Percentiles rank a stretch among this genome's conserved stretches.
Evolutionary conservation across 1,140 invertebrate genomes (phyloP).

Genomic region (Drosophila sproati): DNA sequence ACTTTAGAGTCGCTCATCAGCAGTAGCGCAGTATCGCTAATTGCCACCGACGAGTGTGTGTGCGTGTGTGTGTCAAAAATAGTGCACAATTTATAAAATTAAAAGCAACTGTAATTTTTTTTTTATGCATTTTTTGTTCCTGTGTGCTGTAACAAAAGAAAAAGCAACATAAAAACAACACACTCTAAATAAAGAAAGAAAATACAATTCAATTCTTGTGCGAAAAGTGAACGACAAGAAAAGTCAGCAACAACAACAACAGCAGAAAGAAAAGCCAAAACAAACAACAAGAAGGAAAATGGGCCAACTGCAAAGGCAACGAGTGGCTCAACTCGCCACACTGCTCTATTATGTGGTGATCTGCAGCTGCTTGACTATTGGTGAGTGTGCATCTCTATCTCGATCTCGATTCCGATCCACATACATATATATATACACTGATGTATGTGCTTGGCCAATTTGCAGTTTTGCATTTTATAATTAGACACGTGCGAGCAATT

Average conservation of each 20-base stretch:
- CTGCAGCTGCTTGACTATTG: slow-evolving; percentile 74
- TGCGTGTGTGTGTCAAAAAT: slow-evolving; percentile 15
- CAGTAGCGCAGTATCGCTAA: slow-evolving; percentile 16
- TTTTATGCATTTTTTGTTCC: slow-evolving; percentile 47
- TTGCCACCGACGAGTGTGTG: slow-evolving; percentile 24
- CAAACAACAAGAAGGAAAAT: slow-evolving; percentile 47
- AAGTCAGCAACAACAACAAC: slow-evolving; percentile 12
- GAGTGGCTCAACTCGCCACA: slow-evolving; percentile 51
- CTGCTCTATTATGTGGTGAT: slow-evolving; percentile 46
- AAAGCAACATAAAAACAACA: slow-evolving; percentile 3
- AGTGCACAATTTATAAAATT: slow-evolving; percentile 41
- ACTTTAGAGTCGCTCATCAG: slow-evolving; percentile 10
- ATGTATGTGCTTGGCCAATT: slow-evolving; percentile 3
- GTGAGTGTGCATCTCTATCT: slow-evolving; percentile 45
- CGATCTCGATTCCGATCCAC: not conserved
- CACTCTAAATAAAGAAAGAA: slow-evolving; percentile 12
- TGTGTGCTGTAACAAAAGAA: slow-evolving; percentile 28
- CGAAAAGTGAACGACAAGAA: slow-evolving; percentile 31
- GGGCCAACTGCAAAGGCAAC: slow-evolving; percentile 64
- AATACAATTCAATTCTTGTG: slow-evolving; percentile 42
- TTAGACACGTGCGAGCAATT: slow-evolving; percentile 46
- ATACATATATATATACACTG: not conserved
- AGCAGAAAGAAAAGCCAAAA: slow-evolving; percentile 17
- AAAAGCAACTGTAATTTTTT: slow-evolving; percentile 44
- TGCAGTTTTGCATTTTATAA: slow-evolving; percentile 54